Base-by-base conservation (phyloP, 2,113 vertebrate genomes). In the Zeus faber region DNA sequence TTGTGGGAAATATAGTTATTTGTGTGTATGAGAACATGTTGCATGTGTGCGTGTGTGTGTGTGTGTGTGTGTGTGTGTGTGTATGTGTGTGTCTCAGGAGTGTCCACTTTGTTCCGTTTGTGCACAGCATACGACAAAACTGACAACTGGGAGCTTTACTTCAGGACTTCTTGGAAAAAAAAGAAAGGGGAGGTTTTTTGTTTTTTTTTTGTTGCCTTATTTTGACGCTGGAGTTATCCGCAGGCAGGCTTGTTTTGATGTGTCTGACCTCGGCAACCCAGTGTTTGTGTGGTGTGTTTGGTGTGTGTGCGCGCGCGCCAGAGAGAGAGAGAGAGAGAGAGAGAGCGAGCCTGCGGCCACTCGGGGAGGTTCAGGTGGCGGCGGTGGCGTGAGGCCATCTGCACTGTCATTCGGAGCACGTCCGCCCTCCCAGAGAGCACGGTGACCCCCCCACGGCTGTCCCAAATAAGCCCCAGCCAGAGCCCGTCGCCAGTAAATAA, bases 381-480 rank as follows among this genome's bases (percentile, higher is more conserved):
- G 67, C 29, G 29, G 63, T 71, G 65, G 72, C 74, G 35, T 70
- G 25, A 24, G 48, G 65, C 59, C 70, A 86, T 83, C 72, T 81
- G 77, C 70, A 77, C 72, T 64, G 78, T 84, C 83, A 88, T 85
- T 77, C 74, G 63, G 57, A 20, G 21, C 65, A 76, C 67, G 78
- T 75, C 72, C n/a, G 18, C 70, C 72, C 69, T 78, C 73, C 50
- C 69, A 76, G 72, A 72, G 72, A 54, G 68, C 72, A 69, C 62
- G 59, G 69, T 56, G 77, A n/a, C n/a, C n/a, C 56, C 65, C 17
- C 50, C 58, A 67, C 49, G 62, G 77, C 69, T 62, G 55, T 72
- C 76, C 72, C 70, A 77, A 82, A 85, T 76, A 82, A n/a, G 81
- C 64, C 75, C 62, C 61, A 66, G 74, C 71, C 70, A 23, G 62